Evolutionary conservation across 2,797 vertebrate genomes (phyloP).

Genomic region (Myotis pilosus): DNA sequence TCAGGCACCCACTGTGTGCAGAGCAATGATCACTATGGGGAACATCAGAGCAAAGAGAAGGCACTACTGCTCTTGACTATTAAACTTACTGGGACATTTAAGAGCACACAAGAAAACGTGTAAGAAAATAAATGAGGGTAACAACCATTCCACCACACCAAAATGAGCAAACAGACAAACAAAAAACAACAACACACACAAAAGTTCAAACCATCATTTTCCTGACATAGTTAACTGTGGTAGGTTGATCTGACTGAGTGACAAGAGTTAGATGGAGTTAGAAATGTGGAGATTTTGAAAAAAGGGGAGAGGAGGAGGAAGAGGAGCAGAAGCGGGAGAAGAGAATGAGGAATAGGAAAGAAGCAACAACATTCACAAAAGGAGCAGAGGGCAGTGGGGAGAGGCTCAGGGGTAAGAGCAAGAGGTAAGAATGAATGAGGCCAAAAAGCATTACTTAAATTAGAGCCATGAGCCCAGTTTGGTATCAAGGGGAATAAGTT

Average conservation of each 20-base stretch:
- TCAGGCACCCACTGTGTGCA: constrained; percentile 41
- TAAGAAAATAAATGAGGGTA: neutral
- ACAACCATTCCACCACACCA: neutral
- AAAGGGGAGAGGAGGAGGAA: neutral
- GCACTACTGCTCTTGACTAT: constrained; percentile 43
- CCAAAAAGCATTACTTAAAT: neutral
- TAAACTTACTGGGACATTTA: neutral
- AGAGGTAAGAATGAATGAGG: neutral
- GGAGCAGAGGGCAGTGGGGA: neutral
- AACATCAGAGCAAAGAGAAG: constrained; percentile 16
- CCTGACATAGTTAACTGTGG: neutral
- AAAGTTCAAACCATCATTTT: neutral
- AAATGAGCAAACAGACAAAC: neutral
- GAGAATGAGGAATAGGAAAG: neutral
- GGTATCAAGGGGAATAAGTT: accelerated
- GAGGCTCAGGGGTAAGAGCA: neutral
- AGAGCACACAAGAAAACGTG: neutral
- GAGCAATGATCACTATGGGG: constrained; percentile 16
- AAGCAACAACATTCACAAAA: neutral
- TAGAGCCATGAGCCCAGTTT: neutral
- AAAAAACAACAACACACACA: neutral
- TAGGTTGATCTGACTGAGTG: neutral
- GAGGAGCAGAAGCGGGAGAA: neutral
- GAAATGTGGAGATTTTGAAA: neutral
- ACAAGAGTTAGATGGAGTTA: neutral